Evolutionary conservation across 2,888 invertebrate genomes (phyloP).

Genomic region (Entomobrya proxima): DNA sequence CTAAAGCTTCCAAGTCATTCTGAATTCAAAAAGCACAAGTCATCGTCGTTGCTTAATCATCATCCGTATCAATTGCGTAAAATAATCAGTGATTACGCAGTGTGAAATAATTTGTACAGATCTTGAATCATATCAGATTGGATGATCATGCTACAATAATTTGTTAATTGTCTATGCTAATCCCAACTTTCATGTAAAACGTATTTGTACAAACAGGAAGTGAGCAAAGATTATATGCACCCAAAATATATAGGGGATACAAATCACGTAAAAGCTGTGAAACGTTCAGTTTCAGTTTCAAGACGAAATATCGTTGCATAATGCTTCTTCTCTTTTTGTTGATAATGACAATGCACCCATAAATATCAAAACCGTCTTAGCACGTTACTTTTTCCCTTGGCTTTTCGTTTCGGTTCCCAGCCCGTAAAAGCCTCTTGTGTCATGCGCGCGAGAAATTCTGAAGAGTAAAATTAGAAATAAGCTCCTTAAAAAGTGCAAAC

Average conservation of each 20-base stretch:
- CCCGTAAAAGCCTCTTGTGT: constrained; percentile 43
- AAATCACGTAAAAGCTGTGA: background rate
- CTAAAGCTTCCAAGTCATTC: constrained; percentile 31
- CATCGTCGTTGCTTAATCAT: background rate
- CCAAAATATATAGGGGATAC: background rate
- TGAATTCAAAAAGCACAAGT: background rate
- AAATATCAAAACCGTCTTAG: constrained; percentile 32
- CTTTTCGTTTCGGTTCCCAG: constrained; percentile 47
- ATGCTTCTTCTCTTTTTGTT: background rate
- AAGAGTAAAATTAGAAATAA: constrained; percentile 15
- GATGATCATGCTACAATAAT: background rate
- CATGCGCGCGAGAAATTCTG: constrained; percentile 44
- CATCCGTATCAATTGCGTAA: constrained; percentile 33
- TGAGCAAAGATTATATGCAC: constrained; percentile 14
- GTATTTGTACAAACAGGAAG: constrained; percentile 3
- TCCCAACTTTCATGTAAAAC: background rate
- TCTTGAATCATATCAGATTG: background rate
- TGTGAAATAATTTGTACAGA: background rate
- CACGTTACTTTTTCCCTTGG: constrained; percentile 51
- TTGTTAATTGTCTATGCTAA: background rate
- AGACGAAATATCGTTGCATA: background rate
- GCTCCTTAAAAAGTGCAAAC: background rate
- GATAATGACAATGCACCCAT: constrained; percentile 30
- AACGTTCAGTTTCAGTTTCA: background rate
- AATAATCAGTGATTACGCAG: constrained; percentile 5